A percentile compares a stretch with the other conserved stretches of the same genome.
Conservation (phyloP, 2,888 invertebrate genomes). For the Eristalinus aeneus region DNA sequence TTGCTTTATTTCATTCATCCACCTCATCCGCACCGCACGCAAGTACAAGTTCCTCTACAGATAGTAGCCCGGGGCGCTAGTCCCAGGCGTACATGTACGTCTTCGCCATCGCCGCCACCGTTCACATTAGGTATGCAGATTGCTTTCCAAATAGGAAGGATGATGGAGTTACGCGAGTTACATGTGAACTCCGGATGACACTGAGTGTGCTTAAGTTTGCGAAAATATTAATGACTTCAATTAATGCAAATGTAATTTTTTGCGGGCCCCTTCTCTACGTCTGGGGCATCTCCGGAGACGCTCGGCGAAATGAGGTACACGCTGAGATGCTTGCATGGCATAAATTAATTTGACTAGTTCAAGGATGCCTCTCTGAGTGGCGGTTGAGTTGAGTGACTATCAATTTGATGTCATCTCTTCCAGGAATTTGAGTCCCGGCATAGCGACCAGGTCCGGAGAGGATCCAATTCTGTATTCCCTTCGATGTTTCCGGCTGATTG, state of each 20-base stretch:
- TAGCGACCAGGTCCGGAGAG: neutral
- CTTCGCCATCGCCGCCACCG: neutral
- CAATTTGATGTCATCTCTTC: neutral
- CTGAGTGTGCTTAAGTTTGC: conserved; percentile 49
- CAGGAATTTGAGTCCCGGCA: neutral
- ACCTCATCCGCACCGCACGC: neutral
- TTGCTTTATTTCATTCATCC: neutral
- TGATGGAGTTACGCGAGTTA: conserved; percentile 53
- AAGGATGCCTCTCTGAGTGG: neutral
- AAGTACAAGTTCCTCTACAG: conserved; percentile 33
- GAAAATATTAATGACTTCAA: conserved; percentile 66
- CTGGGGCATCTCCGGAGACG: conserved; percentile 6
- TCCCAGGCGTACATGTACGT: conserved; percentile 16
- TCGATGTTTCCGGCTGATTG: neutral
- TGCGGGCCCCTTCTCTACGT: neutral
- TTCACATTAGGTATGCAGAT: conserved; percentile 66
- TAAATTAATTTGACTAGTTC: conserved; percentile 26
- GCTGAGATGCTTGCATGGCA: conserved; percentile 34
- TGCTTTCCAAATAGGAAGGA: conserved; percentile 55
- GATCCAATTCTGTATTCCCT: neutral
- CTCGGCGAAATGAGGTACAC: neutral
- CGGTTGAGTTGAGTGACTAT: neutral
- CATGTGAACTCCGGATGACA: conserved; percentile 59
- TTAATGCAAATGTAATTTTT: conserved; percentile 65
- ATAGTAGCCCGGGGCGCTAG: conserved; percentile 47